Conservation (phyloP, 2,797 vertebrate species). For the Phylloscopus collybita region DNA sequence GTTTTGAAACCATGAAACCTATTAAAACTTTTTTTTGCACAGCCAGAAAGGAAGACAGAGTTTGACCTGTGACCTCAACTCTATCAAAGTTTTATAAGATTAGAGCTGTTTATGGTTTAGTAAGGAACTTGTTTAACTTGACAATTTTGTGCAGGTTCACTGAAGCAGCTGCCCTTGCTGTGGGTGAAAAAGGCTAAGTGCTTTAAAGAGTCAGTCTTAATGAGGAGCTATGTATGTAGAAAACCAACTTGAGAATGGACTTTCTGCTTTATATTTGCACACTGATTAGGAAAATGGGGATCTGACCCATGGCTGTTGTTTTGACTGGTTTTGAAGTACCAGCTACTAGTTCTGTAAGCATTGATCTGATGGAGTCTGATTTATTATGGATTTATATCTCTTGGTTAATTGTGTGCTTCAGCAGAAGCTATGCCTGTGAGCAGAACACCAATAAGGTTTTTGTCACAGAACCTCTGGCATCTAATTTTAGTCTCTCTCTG, state of each 20-base stretch:
- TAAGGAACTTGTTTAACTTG: neutral
- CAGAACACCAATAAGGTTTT: neutral
- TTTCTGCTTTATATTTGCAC: neutral
- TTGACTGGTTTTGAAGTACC: neutral
- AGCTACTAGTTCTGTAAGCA: neutral
- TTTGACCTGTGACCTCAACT: neutral
- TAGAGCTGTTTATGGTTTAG: neutral
- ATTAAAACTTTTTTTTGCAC: constrained; percentile 16
- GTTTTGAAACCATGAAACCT: constrained; percentile 2
- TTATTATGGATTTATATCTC: constrained; percentile 22
- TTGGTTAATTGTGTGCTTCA: neutral
- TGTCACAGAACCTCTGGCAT: neutral
- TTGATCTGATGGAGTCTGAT: neutral
- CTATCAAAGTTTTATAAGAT: constrained; percentile 5
- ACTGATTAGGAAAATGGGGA: neutral
- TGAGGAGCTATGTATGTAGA: neutral
- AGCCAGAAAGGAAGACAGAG: neutral
- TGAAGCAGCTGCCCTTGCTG: neutral
- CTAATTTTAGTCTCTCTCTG: constrained; percentile 18
- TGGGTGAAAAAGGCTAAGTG: neutral
- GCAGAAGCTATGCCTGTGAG: neutral
- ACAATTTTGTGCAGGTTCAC: neutral
- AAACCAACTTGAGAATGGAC: neutral
- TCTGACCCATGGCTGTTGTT: neutral
- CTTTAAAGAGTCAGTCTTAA: constrained; percentile 31